Base-by-base conservation (phyloP, 1,140 invertebrate genomes). In the Drosophila bipectinata region DNA sequence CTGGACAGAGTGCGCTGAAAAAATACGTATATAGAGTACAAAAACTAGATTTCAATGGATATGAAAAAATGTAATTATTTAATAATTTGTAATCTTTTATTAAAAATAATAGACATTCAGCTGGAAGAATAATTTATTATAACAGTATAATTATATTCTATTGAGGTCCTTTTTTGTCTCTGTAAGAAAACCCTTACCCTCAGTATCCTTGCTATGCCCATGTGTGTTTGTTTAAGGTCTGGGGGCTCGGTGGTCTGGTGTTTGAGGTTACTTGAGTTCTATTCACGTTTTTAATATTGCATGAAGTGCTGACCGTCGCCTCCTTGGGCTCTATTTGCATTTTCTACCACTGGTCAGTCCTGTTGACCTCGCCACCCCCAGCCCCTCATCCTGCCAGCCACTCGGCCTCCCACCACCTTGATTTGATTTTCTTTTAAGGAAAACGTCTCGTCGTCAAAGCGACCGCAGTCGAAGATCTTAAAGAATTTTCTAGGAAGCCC, bases 401-500 rank as follows among this genome's bases (percentile, higher is more conserved):
- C 37, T 28, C 21, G 21, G 5, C 8, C 24, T 26, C 32, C 12
- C 48, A n/a, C 7, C 5, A 14, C 26, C 4, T 37, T 37, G 12
- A 37, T 37, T 37, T 37, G 34, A 28, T 32, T n/a, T 56, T 24
- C 15, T 12, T 24, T 44, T 37, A 10, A 10, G 44, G 24, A 53
- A 44, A 37, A 41, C 54, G 57, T 75, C 28, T 52, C 64, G 83
- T 88, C 58, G 82, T 90, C 88, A 90, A 90, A 90, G 77, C 80
- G 80, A 90, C 88, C 88, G 71, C 88, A 90, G 67, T 79, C 80
- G 80, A 77, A 90, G 84, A 90, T 90, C 88, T 90, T 90, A 90
- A 90, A 90, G 88, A 90, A 90, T 89, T 90, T 88, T 55, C 55
- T 69, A 90, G 73, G 76, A 83, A 60, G 71, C 77, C 63, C 3